These are phyloP conservation scores for Tricholaema leucomelas DNA, from an alignment of 2,113 vertebrate species.

Conservation along the genomic window DNA sequence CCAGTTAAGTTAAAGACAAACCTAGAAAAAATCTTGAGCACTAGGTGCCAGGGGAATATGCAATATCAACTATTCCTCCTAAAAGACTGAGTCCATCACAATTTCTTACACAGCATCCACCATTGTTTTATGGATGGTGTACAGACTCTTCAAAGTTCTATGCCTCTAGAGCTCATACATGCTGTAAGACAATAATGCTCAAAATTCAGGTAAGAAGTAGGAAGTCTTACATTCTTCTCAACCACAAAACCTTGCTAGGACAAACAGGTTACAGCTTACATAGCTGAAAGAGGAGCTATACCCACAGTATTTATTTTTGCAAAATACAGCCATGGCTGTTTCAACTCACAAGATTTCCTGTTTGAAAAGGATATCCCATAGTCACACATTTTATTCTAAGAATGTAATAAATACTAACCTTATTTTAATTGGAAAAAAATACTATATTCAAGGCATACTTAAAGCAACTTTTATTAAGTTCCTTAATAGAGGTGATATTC, in stretches of 20 bases:
- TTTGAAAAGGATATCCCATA: not conserved
- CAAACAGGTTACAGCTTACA: not conserved
- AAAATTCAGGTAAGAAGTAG: not conserved
- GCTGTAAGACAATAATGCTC: not conserved
- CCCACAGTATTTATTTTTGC: not conserved
- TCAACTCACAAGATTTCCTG: not conserved
- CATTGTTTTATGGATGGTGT: not conserved
- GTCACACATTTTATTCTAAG: not conserved
- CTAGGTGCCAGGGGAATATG: not conserved
- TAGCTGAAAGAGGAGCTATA: not conserved
- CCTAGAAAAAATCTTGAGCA: not conserved
- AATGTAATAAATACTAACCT: not conserved
- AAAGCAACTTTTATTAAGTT: not conserved
- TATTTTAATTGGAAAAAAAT: not conserved
- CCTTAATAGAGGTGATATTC: not conserved
- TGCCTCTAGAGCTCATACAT: not conserved
- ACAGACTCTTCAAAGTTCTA: not conserved
- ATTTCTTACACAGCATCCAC: not conserved
- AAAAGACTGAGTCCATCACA: not conserved
- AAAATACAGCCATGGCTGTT: not conserved
- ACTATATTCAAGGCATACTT: not conserved
- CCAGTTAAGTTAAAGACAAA: not conserved
- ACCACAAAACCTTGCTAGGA: not conserved
- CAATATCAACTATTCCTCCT: not conserved
- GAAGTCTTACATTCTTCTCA: not conserved